These are phyloP conservation scores for Pachyseris speciosa DNA, from an alignment of 64 coral and sea anemone species.

Conservation along the genomic window DNA sequence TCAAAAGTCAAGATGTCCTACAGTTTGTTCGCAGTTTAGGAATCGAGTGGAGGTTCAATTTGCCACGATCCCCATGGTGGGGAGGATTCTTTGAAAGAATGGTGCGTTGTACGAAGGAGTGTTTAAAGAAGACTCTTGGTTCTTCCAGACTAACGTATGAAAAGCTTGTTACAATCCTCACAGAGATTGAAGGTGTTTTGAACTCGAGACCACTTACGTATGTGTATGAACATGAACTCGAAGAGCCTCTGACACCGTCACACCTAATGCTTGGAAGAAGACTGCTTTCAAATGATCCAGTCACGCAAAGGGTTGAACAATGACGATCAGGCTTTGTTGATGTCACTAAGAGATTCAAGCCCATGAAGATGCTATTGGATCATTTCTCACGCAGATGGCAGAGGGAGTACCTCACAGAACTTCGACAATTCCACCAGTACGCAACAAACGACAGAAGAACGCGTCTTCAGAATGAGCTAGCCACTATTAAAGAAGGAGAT, in stretches of 20 bases:
- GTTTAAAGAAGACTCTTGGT: constrained; percentile 23
- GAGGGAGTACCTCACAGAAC: constrained; percentile 13
- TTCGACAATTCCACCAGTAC: constrained; percentile 3
- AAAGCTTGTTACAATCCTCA: constrained; percentile 15
- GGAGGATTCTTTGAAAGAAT: constrained; percentile 26
- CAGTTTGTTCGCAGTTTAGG: too few species aligned
- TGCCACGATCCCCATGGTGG: too few species aligned
- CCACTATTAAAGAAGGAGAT: constrained; percentile 1
- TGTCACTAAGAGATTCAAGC: too few species aligned
- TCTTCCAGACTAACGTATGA: constrained; percentile 3
- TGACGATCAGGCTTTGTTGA: too few species aligned
- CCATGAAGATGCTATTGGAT: too few species aligned
- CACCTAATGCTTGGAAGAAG: too few species aligned
- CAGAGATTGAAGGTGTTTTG: constrained; percentile 7
- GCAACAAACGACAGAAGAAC: neutral
- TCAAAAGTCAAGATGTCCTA: too few species aligned
- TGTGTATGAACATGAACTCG: neutral
- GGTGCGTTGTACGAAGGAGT: constrained; percentile 3
- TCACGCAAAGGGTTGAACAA: too few species aligned
- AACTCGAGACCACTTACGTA: neutral
- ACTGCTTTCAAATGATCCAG: too few species aligned
- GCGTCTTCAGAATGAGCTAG: neutral
- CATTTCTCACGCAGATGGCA: too few species aligned
- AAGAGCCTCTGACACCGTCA: constrained; percentile 3
- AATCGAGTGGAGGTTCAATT: too few species aligned